These are phyloP conservation scores for Pterobdella sp. DNA, from an alignment of 2,888 invertebrate genomes.

Conservation along the genomic window DNA sequence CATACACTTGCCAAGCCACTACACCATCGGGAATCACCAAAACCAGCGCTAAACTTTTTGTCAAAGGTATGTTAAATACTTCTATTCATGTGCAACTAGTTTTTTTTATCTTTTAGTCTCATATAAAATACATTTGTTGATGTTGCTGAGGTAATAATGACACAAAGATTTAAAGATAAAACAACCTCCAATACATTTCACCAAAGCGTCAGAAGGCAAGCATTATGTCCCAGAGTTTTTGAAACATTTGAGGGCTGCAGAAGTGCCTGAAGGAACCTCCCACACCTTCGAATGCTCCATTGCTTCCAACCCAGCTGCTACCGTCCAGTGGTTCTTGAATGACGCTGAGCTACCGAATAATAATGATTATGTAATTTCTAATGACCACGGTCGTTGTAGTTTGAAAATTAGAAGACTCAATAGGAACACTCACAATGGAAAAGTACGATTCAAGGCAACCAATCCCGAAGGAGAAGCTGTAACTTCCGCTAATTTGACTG, in stretches of 20 bases:
- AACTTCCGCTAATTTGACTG: conserved; percentile 50
- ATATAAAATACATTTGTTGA: too few relatives aligned
- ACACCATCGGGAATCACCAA: conserved; percentile 81
- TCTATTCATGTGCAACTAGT: neutral
- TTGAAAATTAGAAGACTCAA: conserved; percentile 64
- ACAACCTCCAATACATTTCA: neutral
- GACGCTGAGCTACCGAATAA: conserved; percentile 48
- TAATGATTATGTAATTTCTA: conserved; percentile 63
- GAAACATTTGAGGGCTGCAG: conserved; percentile 47
- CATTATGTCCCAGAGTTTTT: conserved; percentile 47
- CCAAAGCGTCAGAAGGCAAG: neutral
- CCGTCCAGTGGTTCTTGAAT: conserved; percentile 49
- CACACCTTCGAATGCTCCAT: conserved; percentile 50
- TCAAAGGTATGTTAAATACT: conserved; percentile 58
- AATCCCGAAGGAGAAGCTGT: conserved; percentile 47
- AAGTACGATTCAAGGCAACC: conserved; percentile 46
- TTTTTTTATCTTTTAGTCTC: neutral
- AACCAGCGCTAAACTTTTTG: conserved; percentile 65
- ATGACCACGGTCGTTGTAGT: conserved; percentile 72
- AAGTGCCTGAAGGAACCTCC: conserved; percentile 47
- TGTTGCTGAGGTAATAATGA: too few relatives aligned
- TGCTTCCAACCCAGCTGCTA: conserved; percentile 48
- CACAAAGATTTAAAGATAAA: neutral
- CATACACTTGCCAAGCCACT: conserved; percentile 83
- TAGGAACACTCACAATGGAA: conserved; percentile 61